phyloP scores from a whole-genome alignment of 2,113 vertebrate genomes.

The Elephantulus edwardii region DNA sequence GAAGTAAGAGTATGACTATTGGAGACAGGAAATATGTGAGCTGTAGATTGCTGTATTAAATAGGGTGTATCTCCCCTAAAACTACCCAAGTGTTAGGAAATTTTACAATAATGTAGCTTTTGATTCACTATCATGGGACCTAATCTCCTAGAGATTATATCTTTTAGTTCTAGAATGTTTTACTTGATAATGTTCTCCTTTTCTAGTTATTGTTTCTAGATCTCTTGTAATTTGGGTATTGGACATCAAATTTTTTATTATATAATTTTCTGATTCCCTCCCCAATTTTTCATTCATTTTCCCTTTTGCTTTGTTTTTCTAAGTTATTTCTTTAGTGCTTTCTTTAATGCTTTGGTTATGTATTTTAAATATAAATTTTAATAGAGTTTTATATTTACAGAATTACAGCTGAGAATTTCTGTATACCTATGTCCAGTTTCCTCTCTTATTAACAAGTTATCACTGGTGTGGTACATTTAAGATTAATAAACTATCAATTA shows the following conservation, averaged over 20 bases:
- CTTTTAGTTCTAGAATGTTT: background rate
- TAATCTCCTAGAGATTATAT: background rate
- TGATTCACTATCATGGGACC: background rate
- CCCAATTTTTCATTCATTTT: background rate
- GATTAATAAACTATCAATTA: background rate
- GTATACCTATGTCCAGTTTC: background rate
- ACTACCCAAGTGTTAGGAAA: background rate
- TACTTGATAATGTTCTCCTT: background rate
- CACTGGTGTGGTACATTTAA: background rate
- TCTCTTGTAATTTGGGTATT: background rate
- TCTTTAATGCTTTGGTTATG: background rate
- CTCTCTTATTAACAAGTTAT: background rate
- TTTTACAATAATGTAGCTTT: background rate
- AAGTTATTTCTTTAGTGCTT: background rate
- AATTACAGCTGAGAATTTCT: background rate
- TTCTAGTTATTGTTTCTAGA: background rate
- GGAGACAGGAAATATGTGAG: background rate
- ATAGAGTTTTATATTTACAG: background rate
- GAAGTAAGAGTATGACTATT: background rate
- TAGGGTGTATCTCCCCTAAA: background rate
- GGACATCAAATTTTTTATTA: too few species aligned
- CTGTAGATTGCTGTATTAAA: background rate
- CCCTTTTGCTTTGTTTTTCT: conserved; percentile 21
- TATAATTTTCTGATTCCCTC: background rate
- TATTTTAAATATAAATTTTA: background rate